Base-by-base conservation (phyloP, 2,113 vertebrate species). In the Bothrops jararaca region DNA sequence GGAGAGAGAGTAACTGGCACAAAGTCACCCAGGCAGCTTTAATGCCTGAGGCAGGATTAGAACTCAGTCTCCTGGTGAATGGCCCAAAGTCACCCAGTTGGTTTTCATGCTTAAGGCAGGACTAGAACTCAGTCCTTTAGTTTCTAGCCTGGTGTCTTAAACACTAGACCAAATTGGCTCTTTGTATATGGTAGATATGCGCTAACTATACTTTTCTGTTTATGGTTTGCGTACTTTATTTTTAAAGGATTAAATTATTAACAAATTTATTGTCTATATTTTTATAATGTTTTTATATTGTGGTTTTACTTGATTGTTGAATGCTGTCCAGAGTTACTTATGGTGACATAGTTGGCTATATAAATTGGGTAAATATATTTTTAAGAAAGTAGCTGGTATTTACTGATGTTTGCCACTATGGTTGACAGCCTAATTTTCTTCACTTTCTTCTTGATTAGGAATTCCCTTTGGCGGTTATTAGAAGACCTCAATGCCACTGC, bases 381-480 rank as follows among this genome's bases (percentile, higher is more conserved):
- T n/a, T 64, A 8, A 57, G 22, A 29, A n/a, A n/a, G 64, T 69
- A 80, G 7, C 18, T 80, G 34, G 91, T 88, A 15, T 0, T 1
- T 80, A 85, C 89, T 34, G 34, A 92, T 23, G 1, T 7, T 0
- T 57, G 0, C 56, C 1, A 57, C 34, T 60, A 50, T 45, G 29
- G 54, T 34, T 26, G 34, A 42, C 34, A 34, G 5, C 74, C 1
- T 18, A 3, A 11, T 87, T 60, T 48, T 91, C 1, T 45, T 29
- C 20, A 52, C 12, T 89, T 34, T 93, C 13, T 86, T 48, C 23
- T 15, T 4, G 0, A 2, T 57, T 80, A 99, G 99, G 99, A 99
- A 96, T 98, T 99, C 80, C 98, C 98, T 1, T 90, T 99, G 97
- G 99, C 99, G 1, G 95, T 99, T 88, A 93, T 99, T 94, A 96